phyloP scores from a whole-genome alignment of 2,797 vertebrate species.

The Liparis tanakae region DNA sequence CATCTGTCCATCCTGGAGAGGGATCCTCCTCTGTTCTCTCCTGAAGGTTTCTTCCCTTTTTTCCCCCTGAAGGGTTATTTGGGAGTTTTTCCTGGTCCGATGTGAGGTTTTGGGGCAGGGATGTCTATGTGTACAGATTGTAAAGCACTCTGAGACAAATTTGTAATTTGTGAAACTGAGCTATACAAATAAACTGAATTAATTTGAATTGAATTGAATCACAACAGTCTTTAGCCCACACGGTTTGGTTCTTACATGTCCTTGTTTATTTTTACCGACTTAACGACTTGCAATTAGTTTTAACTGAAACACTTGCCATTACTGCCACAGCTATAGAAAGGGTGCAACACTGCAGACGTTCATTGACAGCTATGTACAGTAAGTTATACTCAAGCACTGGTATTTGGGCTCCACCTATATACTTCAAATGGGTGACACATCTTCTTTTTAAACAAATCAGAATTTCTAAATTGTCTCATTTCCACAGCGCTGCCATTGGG shows the following conservation, averaged over 20 bases:
- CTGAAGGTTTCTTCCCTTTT: too few relatives aligned
- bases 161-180: too few relatives aligned
- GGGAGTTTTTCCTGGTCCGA: too few relatives aligned
- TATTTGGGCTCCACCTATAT: neutral
- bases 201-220: too few relatives aligned
- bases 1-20: too few relatives aligned
- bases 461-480: constrained; percentile 53
- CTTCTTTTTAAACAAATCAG: neutral
- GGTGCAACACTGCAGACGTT: neutral
- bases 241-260: neutral
- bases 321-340: neutral
- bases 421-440: neutral
- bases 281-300: neutral
- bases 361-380: neutral
- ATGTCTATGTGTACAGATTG: too few relatives aligned
- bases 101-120: too few relatives aligned
- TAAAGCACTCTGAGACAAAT: too few relatives aligned
- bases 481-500: constrained; percentile 49
- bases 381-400: neutral
- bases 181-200: too few relatives aligned
- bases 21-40: too few relatives aligned
- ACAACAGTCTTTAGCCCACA: neutral
- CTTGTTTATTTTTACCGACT: neutral
- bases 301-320: neutral
- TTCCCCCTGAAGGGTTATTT: too few relatives aligned